These are phyloP conservation scores for Tanypteryx hageni DNA, from an alignment of 2,888 invertebrate species.

Conservation along the genomic window DNA sequence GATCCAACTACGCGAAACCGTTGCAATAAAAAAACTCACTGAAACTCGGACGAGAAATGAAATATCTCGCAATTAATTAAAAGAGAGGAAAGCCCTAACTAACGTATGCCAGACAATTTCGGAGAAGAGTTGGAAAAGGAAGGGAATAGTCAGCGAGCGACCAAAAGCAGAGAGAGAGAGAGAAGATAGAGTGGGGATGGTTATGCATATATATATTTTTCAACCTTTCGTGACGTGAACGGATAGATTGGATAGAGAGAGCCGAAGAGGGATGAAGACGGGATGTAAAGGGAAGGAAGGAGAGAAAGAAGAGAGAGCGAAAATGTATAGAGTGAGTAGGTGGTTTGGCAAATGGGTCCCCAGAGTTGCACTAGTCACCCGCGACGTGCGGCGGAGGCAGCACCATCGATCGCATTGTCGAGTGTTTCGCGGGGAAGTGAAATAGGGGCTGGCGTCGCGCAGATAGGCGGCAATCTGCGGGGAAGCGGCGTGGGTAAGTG, in stretches of 20 bases:
- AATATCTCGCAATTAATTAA: conserved; percentile 2
- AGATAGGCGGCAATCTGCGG: neutral
- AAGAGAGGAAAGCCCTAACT: neutral
- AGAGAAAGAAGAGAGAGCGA: neutral
- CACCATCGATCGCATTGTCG: conserved; percentile 39
- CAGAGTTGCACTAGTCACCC: neutral
- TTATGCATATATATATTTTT: neutral
- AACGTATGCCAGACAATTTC: neutral
- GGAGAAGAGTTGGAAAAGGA: neutral
- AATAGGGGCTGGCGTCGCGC: neutral
- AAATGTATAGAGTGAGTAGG: neutral
- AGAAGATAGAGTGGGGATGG: neutral
- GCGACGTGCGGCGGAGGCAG: neutral
- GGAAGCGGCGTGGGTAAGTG: neutral
- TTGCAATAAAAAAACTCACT: neutral
- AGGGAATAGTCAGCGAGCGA: neutral
- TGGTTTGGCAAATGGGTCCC: conserved; percentile 15
- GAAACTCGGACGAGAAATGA: neutral
- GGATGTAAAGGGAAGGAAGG: neutral
- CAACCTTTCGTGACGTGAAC: neutral
- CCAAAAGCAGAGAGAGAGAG: neutral
- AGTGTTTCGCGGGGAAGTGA: conserved; percentile 8
- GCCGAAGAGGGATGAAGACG: neutral
- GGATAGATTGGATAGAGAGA: neutral
- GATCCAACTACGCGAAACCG: neutral